Base-by-base conservation (phyloP, 2,888 invertebrate genomes). In the Spodoptera littoralis region DNA sequence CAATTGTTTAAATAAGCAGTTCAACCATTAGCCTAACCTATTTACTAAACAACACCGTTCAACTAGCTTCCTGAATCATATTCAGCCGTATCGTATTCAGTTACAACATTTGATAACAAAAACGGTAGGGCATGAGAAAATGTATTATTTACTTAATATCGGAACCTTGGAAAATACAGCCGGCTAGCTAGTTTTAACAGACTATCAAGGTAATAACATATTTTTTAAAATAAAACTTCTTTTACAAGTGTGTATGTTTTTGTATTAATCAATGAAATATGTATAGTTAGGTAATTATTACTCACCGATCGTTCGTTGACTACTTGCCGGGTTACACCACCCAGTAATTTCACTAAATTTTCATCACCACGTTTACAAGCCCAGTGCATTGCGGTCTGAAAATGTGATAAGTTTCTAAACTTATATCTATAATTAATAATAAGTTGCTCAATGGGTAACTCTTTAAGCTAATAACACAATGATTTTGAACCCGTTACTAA, bases 341-440 rank as follows among this genome's bases (percentile, higher is more conserved):
- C 98, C 80, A 99, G 96, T 70, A 98, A 95, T 93, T 99, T 99
- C 60, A 99, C 97, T 76, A 99, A 96, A 87, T 99, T 97, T 87
- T 97, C 96, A 87, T 98, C 97, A 3, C 99, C 99, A 83, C 98
- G 98, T 91, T 99, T 99, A 71, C 98, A 98, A 68, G 98, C 99
- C 99, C 99, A 99, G 90, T 99, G 99, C 83, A 99, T 95, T 56
- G 98, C 99, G 76, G 98, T 99, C 98, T 99, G 95, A 65, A 96
- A 62, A 81, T 49, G 43, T 59, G 77, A 51, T 54, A 64, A 48
- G 9, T 36, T 36, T 36, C 36, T 65, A 43, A 67, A 64, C 2
- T 18, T 53, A 46, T 56, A 12, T 30, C 18, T 41, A 18, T 22
- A n/a, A 11, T 18, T 60, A 54, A 49, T 44, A 43, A 27, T 44